These are phyloP conservation scores for Acanthurus lineatus DNA, from an alignment of 2,797 vertebrate genomes.

Conservation along the genomic window DNA sequence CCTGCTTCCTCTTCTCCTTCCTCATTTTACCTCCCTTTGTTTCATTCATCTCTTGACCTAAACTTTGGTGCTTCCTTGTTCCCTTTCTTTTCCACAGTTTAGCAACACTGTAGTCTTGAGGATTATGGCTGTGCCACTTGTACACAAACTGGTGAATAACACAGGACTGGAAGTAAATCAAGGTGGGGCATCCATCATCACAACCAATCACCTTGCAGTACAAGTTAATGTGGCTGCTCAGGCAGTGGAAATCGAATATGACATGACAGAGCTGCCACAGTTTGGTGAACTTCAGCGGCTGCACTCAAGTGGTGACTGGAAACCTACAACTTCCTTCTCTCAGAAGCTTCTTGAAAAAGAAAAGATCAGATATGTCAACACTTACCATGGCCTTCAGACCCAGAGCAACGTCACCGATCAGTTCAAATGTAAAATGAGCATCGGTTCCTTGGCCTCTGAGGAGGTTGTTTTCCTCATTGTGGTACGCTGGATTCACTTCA, in stretches of 20 bases:
- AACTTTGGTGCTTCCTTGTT: background rate
- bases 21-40: background rate
- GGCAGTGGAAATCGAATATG: constrained; percentile 83
- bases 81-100: constrained; percentile 64
- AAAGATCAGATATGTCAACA: constrained; percentile 86
- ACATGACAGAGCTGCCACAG: constrained; percentile 84
- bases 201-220: constrained; percentile 85
- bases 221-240: constrained; percentile 83
- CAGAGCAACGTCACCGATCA: constrained; percentile 83
- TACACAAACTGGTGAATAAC: constrained; percentile 87
- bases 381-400: constrained; percentile 83
- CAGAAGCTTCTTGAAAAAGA: constrained; percentile 86
- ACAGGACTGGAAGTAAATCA: constrained; percentile 87
- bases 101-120: constrained; percentile 91
- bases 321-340: constrained; percentile 84
- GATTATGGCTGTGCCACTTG: constrained; percentile 86
- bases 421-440: constrained; percentile 89
- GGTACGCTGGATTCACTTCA: constrained; percentile 89
- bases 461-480: constrained; percentile 85
- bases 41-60: background rate
- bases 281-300: constrained; percentile 89
- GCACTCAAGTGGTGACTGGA: constrained; percentile 88
- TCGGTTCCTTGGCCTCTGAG: constrained; percentile 79
- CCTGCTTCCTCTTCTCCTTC: background rate
- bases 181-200: constrained; percentile 84